Evolutionary conservation across 2,797 vertebrate genomes (phyloP), one percentile per base, ranked within the genome.

Genomic region (Gymnopithys bicolor): DNA sequence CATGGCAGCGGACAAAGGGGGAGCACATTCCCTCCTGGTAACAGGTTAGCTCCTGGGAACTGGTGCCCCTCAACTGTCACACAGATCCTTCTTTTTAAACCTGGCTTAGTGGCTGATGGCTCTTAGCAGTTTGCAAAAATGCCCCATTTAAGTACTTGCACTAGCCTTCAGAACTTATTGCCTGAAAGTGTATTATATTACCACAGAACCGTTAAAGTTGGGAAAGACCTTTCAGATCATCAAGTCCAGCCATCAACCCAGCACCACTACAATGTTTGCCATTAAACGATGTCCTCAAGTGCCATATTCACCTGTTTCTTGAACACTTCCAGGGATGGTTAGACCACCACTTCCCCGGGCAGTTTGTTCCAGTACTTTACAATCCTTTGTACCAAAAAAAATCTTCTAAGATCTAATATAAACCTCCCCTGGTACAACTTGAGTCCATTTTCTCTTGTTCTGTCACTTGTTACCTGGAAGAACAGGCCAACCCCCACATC

Each of bases 401-500:
- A 16, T 23, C 45, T 46, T 21, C 25, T 52, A 22, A 77, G 21
- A 53, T 59, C 15, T 84, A 59, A 48, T 41, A 13, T 48, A 78
- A 73, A 60, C 19, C 4, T 52, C 33, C 5, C 30, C 25, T 59
- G 15, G 33, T 33, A 41, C 22, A 46, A 33, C 28, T 16, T 46
- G 25, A 71, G 25, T 64, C 33, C 13, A 11, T 53, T 78, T 71
- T 46, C 46, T 53, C 18, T 41, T 75, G 19, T 55, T 18, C 48
- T 78, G 30, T 41, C 33, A 41, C 67, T 71, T 41, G 39, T 35
- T 71, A 78, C 33, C 15, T 10, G 6, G 59, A 32, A 84, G 25
- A 78, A 66, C 5, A 59, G 53, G 52, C 30, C 0, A 0, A 59
- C 10, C 25, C 45, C 6, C 10, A 28, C 10, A 33, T n/a, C 69